phyloP scores from a whole-genome alignment of 2,888 invertebrate species.

The Spialia ferax region DNA sequence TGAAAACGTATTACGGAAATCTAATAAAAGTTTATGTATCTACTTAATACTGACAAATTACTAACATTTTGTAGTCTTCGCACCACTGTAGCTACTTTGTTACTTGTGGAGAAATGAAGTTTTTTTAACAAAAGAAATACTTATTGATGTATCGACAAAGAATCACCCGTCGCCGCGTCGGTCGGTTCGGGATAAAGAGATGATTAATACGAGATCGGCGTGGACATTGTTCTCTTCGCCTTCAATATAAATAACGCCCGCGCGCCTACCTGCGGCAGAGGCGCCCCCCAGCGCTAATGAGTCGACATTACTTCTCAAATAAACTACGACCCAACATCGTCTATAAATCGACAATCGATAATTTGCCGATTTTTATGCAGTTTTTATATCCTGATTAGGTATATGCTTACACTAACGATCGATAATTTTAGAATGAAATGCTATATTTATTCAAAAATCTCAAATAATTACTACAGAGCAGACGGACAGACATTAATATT shows the following conservation, averaged over 20 bases:
- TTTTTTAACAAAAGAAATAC: conserved; percentile 34
- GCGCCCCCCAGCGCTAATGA: conserved; percentile 75
- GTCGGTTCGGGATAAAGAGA: conserved; percentile 66
- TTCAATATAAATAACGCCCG: conserved; percentile 67
- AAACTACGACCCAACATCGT: conserved; percentile 43
- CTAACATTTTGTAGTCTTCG: not conserved
- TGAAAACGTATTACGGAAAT: not conserved
- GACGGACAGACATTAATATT: too few species aligned
- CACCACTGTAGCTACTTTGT: conserved; percentile 1
- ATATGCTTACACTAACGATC: not conserved
- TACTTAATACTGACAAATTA: conserved; percentile 1
- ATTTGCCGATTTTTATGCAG: conserved; percentile 42
- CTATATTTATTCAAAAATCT: not conserved
- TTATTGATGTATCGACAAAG: conserved; percentile 46
- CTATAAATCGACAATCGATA: conserved; percentile 46
- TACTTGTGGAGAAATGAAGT: conserved; percentile 4
- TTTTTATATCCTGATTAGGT: conserved; percentile 11
- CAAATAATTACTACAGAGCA: not conserved
- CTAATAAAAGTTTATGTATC: not conserved
- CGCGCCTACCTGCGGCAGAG: conserved; percentile 63
- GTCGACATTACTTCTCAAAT: conserved; percentile 56
- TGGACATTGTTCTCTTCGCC: conserved; percentile 70
- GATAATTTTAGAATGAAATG: not conserved
- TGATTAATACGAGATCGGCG: conserved; percentile 73
- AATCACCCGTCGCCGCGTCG: conserved; percentile 56